These are phyloP conservation scores for Alviniconcha marisindica DNA, from an alignment of 1,140 invertebrate genomes.

Conservation along the genomic window DNA sequence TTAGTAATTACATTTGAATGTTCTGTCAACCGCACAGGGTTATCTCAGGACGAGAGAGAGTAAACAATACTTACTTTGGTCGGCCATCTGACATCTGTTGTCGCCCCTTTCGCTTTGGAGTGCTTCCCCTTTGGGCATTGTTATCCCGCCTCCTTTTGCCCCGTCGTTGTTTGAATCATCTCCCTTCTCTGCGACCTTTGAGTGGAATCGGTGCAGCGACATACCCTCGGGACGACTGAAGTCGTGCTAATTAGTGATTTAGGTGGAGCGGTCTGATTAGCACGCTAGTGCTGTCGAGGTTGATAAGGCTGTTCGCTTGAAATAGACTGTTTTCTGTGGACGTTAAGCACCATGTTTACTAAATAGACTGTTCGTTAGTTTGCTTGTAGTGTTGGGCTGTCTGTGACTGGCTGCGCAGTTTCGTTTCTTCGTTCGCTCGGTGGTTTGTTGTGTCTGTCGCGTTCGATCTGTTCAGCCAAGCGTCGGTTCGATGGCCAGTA, in stretches of 20 bases:
- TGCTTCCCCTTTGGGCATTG: background rate
- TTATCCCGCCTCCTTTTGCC: too few relatives aligned
- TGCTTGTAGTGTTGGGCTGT: background rate
- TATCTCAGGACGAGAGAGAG: too few relatives aligned
- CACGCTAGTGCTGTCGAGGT: background rate
- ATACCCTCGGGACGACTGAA: too few relatives aligned
- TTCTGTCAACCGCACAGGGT: too few relatives aligned
- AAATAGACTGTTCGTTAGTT: background rate
- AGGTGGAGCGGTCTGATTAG: background rate
- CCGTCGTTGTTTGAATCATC: too few relatives aligned
- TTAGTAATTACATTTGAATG: background rate
- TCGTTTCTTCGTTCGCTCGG: background rate
- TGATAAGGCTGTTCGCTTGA: background rate
- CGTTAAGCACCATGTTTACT: background rate
- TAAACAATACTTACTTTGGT: background rate
- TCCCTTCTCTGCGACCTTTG: too few relatives aligned
- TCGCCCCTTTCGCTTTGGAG: background rate
- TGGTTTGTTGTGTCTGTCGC: background rate
- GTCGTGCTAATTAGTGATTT: too few relatives aligned
- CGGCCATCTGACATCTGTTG: background rate
- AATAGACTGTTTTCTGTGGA: background rate
- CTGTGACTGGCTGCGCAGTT: background rate
- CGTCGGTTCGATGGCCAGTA: background rate
- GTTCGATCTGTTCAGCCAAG: background rate
- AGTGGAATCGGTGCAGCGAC: too few relatives aligned